Base-by-base conservation (phyloP, 2,797 vertebrate genomes). In the Poliocrania exsul region DNA sequence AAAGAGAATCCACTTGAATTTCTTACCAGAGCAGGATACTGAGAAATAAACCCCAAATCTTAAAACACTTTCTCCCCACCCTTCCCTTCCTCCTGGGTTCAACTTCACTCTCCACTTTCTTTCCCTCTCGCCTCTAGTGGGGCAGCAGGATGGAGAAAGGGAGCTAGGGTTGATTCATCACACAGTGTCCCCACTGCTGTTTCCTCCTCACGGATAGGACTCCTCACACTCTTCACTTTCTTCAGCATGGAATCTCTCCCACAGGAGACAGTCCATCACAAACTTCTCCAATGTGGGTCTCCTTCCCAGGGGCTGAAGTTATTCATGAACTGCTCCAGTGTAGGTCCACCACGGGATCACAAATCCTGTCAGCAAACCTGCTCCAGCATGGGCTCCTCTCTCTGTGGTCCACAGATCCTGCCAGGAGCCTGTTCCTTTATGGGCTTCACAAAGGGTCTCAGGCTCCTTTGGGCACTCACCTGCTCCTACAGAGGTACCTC, bases 111-210 rank as follows among this genome's bases (percentile, higher is more conserved):
- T 19, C 25, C 16, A 26, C 18, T 64, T 82, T 64, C 44, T 62
- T 3, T 82, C 16, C 9, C 11, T 69, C 40, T 4, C 25, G 6
- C 4, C 7, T 49, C 31, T 16, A n/a, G 5, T 5, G 26, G 6
- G 47, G 31, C 35, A 88, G 26, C 13, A 6, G 14, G 6, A 7
- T 69, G 54, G 9, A 17, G 47, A 35, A 6, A n/a, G 21, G 10
- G 16, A 10, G 11, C 26, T 47, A 11, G 9, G 31, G 13, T 4
- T 54, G 31, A 35, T 29, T 81, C 49, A 37, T 56, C 18, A 44
- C 7, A 3, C 0, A 13, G 1, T 12, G 13, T n/a, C 13, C 25
- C 26, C 49, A 18, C 5, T 7, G 5, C 35, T 24, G 11, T 19
- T 53, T 50, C 19, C 37, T 58, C 51, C 26, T 44, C 1, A 35